Conservation (phyloP, 2,888 invertebrate genomes). For the Phlogophora meticulosa region DNA sequence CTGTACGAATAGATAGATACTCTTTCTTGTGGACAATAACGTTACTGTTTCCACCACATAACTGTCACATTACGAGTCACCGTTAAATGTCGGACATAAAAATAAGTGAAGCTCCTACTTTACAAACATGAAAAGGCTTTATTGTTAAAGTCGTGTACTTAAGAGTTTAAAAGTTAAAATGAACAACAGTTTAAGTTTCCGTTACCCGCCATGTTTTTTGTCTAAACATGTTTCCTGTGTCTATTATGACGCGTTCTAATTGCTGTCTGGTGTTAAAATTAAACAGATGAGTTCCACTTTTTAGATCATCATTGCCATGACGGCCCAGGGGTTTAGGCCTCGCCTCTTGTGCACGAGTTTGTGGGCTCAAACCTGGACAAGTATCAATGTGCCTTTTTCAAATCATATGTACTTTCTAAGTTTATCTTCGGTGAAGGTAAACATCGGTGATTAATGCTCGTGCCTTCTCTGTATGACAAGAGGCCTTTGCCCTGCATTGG, state of each 20-base stretch:
- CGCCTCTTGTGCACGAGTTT: no score
- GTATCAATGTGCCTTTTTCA: no score
- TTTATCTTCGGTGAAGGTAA: no score
- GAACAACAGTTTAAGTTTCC: constrained; percentile 51
- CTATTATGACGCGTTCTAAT: constrained; percentile 48
- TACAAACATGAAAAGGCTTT: constrained; percentile 65
- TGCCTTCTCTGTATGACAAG: no score
- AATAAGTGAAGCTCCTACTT: constrained; percentile 62
- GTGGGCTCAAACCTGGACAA: no score
- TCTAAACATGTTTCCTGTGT: constrained; percentile 53
- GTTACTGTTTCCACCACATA: constrained; percentile 49
- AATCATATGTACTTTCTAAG: no score
- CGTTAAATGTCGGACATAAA: constrained; percentile 63
- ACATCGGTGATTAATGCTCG: no score
- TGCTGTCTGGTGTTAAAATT: constrained; percentile 41
- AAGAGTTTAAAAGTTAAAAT: constrained; percentile 46
- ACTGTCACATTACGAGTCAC: constrained; percentile 51
- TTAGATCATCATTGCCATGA: no score
- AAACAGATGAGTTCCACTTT: constrained; percentile 29
- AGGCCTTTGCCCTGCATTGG: no score
- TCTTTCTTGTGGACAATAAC: constrained; percentile 42
- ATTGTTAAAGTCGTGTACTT: constrained; percentile 59
- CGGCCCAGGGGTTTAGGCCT: no score
- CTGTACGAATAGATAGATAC: background rate
- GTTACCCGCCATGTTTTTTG: constrained; percentile 57